Evolutionary conservation across 1,140 invertebrate genomes (phyloP).

Genomic region (Grapholita molesta): DNA sequence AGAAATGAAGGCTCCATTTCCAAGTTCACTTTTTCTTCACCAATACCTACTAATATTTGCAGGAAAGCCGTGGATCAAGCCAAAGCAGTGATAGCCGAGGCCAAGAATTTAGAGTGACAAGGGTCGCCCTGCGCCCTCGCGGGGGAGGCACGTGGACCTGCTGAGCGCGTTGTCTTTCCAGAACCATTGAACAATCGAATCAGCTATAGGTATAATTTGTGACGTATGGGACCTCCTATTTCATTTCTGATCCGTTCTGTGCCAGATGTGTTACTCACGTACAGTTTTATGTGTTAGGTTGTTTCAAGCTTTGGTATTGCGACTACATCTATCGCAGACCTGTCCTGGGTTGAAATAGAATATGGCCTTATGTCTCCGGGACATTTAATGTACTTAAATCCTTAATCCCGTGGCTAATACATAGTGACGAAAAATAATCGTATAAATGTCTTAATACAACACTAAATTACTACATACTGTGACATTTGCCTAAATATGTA

Average conservation of each 20-base stretch:
- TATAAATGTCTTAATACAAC: neutral
- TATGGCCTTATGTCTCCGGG: neutral
- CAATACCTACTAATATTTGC: neutral
- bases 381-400: neutral
- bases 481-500: neutral
- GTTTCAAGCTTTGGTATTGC: too few relatives aligned
- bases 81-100: conserved; percentile 48
- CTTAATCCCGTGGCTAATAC: neutral
- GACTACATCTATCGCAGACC: too few relatives aligned
- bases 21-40: too few relatives aligned
- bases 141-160: neutral
- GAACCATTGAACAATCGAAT: neutral
- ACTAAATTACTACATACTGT: neutral
- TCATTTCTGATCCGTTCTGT: too few relatives aligned
- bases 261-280: too few relatives aligned
- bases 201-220: neutral
- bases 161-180: neutral
- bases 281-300: too few relatives aligned
- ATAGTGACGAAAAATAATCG: neutral
- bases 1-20: too few relatives aligned
- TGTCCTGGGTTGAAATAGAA: too few relatives aligned
- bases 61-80: conserved; percentile 61
- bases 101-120: conserved; percentile 40
- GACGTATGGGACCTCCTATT: too few relatives aligned
- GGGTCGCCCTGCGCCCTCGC: neutral